Base-by-base conservation (phyloP, 2,113 vertebrate species). In the Cynocephalus volans region DNA sequence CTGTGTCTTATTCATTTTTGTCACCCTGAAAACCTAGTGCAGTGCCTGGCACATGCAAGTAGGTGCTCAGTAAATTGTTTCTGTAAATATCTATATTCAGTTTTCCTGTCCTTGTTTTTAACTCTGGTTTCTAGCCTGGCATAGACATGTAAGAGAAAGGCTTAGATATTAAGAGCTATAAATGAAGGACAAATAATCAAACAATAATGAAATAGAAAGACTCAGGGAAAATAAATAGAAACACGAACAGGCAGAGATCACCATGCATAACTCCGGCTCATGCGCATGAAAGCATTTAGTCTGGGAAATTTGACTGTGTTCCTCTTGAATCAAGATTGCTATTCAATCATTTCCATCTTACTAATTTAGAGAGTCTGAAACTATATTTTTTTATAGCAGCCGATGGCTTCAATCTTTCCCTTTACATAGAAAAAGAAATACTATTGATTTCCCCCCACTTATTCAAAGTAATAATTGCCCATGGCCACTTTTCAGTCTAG, bases 391-490 rank as follows among this genome's bases (percentile, higher is more conserved):
- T 70, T 56, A 9, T 67, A 89, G 50, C 31, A 88, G 9, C 12
- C 33, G 69, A 3, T 54, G 45, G 13, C 50, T 96, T 96, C n/a
- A 31, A 67, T 90, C 90, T 92, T 91, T 87, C 52, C 33, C 54
- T 82, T 76, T 81, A 87, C 10, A n/a, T 9, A 54, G 83, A 54
- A 73, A 73, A 87, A 69, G 19, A 94, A 60, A 62, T 56, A 94
- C 4, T 69, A 90, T 45, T 62, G 33, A 93, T 70, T 92, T 91
- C n/a, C 23, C 31, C 65, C 14, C 11, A 56, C 18, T 77, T 95
- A 90, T 28, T 96, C 80, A 96, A 96, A 93, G 28, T 77, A 69
- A 95, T 94, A 79, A 87, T 91, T 95, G 80, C 36, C 54, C 8
- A 0, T 79, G 84, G n/a, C 73, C 91, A 6, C 65, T 90, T 92